A percentile compares a stretch with the other conserved stretches of the same genome.
Conservation (phyloP, 1,140 invertebrate genomes). For the Zaprionus taronus region DNA sequence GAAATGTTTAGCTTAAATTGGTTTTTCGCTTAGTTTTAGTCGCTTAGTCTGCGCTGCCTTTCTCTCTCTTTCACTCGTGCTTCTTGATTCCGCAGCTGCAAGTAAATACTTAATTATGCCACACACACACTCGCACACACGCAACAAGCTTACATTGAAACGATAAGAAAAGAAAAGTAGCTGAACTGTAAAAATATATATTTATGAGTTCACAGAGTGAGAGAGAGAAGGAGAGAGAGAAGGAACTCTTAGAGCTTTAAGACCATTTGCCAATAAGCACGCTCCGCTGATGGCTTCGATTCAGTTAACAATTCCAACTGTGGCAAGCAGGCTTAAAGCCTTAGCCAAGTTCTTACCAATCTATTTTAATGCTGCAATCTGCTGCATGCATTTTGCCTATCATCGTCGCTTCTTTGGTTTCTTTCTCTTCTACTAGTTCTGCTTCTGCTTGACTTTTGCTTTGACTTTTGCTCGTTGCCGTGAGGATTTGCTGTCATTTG, state of each 20-base stretch:
- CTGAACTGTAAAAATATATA: conserved; percentile 7
- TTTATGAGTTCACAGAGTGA: not conserved
- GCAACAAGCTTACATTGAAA: not conserved
- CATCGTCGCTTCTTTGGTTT: not conserved
- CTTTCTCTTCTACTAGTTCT: not conserved
- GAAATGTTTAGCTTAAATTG: conserved; percentile 74
- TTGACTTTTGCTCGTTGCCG: conserved; percentile 39
- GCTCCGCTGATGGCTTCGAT: not conserved
- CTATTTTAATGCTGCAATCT: conserved; percentile 71
- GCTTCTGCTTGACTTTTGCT: not conserved
- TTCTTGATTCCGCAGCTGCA: conserved; percentile 66
- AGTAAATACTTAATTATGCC: conserved; percentile 79
- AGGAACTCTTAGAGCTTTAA: not conserved
- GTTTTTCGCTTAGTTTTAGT: conserved; percentile 76
- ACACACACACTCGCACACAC: conserved; percentile 28
- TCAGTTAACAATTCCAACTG: conserved; percentile 3
- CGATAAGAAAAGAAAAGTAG: not conserved
- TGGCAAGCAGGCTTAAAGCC: conserved; percentile 35
- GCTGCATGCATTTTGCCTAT: conserved; percentile 30
- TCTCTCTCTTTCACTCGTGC: conserved; percentile 21
- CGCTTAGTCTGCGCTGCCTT: conserved; percentile 22
- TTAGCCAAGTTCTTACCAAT: conserved; percentile 53
- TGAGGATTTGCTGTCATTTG: conserved; percentile 80
- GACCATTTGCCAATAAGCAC: not conserved
- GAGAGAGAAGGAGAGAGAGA: not conserved